Evolutionary conservation across 1,140 invertebrate species (phyloP), one percentile per base, ranked within the genome.

Genomic region (Leptopilina clavipes): DNA sequence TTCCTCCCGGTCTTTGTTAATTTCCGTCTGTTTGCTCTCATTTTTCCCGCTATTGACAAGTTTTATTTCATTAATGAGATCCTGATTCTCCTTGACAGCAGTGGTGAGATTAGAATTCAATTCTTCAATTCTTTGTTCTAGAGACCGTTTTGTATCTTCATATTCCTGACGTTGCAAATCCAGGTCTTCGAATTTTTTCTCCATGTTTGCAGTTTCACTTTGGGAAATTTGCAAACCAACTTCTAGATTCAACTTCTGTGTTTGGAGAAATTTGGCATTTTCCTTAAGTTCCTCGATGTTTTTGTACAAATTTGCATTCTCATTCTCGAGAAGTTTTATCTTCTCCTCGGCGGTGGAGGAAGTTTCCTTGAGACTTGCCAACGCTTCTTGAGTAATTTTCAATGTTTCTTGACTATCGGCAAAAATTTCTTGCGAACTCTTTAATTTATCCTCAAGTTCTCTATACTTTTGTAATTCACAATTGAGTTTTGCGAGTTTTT

Each of bases 51-150:
- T 40, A 40, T 9, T 19, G 8, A 18, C 7, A 11, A 88, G 12
- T 7, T 76, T 85, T 12, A 88, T 17, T 71, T 86, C 79, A 45
- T 82, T 79, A 17, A 79, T 82, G 3, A 88, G 65, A 7, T 86
- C 75, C 0, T 81, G 43, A 43, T 86, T 89, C 40, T 87, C 86
- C 11, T 80, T 80, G 0, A 78, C 40, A n/a, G 76, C 43, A 1
- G 1, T 9, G 19, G 74, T 74, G 8, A 85, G 14, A 8, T 75
- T 80, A 8, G 75, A 65, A 1, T 71, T 79, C 3, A 74, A 19
- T 44, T 84, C 77, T 25, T 81, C 54, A 1, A 85, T 25, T 11
- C 72, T 70, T 8, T 25, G 12, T 22, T 85, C 75, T 1, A 8
- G 71, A 1, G 19, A 11, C 11, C 22, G 19, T 8, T 59, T 59